Evolutionary conservation across 2,113 vertebrate genomes (phyloP), one percentile per base, ranked within the genome.

Genomic region (Oryzias woworae): DNA sequence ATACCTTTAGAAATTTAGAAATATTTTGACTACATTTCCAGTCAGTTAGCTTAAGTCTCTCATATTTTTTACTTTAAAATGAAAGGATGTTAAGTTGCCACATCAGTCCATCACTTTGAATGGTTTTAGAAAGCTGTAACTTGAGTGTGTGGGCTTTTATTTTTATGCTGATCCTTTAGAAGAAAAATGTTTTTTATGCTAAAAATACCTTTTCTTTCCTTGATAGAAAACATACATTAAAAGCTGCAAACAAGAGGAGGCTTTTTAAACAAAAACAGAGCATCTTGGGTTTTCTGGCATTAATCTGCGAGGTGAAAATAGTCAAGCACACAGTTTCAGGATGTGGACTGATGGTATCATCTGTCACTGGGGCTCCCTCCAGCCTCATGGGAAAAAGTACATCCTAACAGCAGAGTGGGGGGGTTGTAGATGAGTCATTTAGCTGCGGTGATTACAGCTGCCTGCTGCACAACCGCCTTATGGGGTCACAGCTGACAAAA

Each of bases 381-480:
- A 60, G 61, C 79, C 78, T 83, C 54, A 28, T 77, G 83, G 75
- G 80, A 54, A 41, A 31, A 26, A 63, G 36, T 2, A 36, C 36
- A 36, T 36, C 73, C 50, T 80, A 58, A 52, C 20, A 56, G 52
- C 51, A 13, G 52, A 51, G 50, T 42, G 62, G 50, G 55, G 48
- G 55, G 48, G 60, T 65, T 73, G 66, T 71, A 71, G 73, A 63
- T 77, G 78, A 87, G 79, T 83, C 85, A 84, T 75, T 53, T 28
- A 53, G 66, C 69, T 24, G 51, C 73, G 54, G 70, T 79, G 71
- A 82, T 81, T 78, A 73, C 44, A 41, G 22, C 62, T 59, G 62
- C 44, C 54, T 75, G 28, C 69, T 63, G 47, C 36, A 60, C 36
- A 45, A 55, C 62, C 42, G 59, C 58, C 81, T 62, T 62, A 69